phyloP scores from a whole-genome alignment of 2,113 vertebrate genomes.

The Ariopsis seemanni region DNA sequence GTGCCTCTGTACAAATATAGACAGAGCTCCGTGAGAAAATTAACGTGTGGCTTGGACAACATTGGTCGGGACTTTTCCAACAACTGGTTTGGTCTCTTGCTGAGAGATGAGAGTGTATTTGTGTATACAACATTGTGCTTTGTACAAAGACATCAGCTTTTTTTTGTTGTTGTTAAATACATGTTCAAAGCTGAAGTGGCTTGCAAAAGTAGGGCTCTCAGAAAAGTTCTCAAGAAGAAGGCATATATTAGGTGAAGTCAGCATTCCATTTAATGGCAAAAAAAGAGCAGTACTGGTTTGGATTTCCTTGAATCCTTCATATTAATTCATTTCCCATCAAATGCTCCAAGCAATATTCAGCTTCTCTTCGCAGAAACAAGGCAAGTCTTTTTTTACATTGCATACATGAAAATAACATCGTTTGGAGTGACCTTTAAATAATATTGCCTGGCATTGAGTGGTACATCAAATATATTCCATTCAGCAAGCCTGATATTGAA shows the following conservation, averaged over 20 bases:
- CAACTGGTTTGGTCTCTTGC: conserved; percentile 26
- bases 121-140: conserved; percentile 17
- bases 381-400: not conserved
- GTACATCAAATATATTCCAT: too few relatives aligned
- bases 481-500: too few relatives aligned
- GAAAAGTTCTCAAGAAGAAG: not conserved
- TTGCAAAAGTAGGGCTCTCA: not conserved
- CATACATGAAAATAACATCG: not conserved
- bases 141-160: not conserved
- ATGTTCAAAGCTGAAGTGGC: conserved; percentile 8
- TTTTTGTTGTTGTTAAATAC: conserved; percentile 27
- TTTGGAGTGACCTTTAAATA: not conserved
- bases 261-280: not conserved
- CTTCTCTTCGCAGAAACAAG: not conserved
- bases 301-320: not conserved
- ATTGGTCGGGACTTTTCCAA: conserved; percentile 7
- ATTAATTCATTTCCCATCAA: not conserved
- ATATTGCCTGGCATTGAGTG: too few relatives aligned
- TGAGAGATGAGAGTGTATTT: conserved; percentile 20
- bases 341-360: not conserved
- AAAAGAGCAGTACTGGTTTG: not conserved
- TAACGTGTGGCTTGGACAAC: conserved; percentile 34
- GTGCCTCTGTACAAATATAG: conserved; percentile 65
- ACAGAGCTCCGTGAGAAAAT: conserved; percentile 51
- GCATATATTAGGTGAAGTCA: not conserved